A percentile compares a stretch with the other conserved stretches of the same genome.
phyloP scores from a whole-genome alignment of 2,113 vertebrate genomes.

The Nannobrachium achirus region DNA sequence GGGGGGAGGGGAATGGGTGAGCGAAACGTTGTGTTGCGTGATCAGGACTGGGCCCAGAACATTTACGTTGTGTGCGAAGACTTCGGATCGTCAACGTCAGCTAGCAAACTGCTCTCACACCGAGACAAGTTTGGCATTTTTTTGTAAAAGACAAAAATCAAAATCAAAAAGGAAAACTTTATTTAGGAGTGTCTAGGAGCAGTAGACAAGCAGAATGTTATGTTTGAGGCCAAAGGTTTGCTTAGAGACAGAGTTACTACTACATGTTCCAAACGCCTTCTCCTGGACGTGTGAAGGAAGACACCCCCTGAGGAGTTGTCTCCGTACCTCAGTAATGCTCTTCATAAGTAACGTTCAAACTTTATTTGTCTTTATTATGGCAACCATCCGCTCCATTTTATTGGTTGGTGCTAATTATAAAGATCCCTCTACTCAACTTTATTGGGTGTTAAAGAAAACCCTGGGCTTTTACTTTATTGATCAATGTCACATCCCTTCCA shows the following conservation, averaged over 20 bases:
- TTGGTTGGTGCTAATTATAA: conserved; percentile 45
- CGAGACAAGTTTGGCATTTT: background rate
- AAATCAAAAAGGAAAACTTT: conserved; percentile 5
- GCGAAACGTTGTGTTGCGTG: background rate
- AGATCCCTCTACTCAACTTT: conserved; percentile 34
- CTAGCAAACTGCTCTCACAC: background rate
- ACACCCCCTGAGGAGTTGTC: background rate
- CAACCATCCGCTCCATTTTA: conserved; percentile 30
- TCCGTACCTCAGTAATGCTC: background rate
- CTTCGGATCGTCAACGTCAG: background rate
- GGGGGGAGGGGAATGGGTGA: background rate
- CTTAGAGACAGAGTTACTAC: background rate
- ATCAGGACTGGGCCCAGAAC: background rate
- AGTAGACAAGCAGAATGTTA: background rate
- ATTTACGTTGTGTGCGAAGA: background rate
- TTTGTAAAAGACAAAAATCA: background rate
- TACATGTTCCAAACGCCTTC: background rate
- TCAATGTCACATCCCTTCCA: conserved; percentile 15
- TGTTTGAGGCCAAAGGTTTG: background rate
- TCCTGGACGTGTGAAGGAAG: conserved; percentile 1
- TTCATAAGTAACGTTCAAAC: background rate
- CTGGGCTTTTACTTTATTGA: conserved; percentile 52
- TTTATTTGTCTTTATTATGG: conserved; percentile 42
- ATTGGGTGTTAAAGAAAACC: conserved; percentile 32
- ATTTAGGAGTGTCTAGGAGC: conserved; percentile 10